Conservation (phyloP, 1,140 invertebrate genomes). For the Caenorhabditis brenneri region DNA sequence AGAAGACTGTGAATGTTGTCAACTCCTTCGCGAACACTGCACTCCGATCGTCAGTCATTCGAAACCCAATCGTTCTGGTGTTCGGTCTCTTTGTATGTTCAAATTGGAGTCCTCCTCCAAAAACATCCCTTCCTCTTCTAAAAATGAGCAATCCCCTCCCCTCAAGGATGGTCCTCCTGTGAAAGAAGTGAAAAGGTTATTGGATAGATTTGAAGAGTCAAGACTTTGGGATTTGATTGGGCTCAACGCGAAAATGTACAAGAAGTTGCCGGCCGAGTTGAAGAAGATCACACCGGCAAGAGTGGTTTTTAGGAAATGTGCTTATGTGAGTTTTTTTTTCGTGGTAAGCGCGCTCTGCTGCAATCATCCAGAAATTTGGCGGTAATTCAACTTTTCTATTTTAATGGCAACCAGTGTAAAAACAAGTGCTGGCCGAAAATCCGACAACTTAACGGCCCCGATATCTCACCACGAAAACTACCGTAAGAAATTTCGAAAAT, state of each 20-base stretch:
- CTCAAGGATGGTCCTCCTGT: not conserved
- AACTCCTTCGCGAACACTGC: not conserved
- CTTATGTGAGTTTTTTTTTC: slow-evolving; percentile 16
- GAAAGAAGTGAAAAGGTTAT: not conserved
- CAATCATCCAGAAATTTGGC: too few species aligned
- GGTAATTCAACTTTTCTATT: too few species aligned
- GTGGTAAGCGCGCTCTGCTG: too few species aligned
- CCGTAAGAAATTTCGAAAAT: not conserved
- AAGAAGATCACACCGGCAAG: not conserved
- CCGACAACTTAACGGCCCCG: too few species aligned
- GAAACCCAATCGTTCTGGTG: not conserved
- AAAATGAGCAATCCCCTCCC: not conserved
- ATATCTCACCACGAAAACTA: too few species aligned
- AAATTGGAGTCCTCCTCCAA: not conserved
- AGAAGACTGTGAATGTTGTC: slow-evolving; percentile 5
- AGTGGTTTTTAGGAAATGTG: slow-evolving; percentile 22
- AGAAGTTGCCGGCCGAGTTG: not conserved
- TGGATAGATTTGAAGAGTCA: slow-evolving; percentile 4
- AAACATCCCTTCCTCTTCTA: too few species aligned
- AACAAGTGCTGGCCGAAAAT: too few species aligned
- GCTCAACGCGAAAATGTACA: not conserved
- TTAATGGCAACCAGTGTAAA: too few species aligned
- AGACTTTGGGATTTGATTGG: slow-evolving; percentile 17
- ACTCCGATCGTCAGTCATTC: not conserved
- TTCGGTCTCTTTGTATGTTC: not conserved